Evolutionary conservation across 2,113 vertebrate species (phyloP).

Genomic region (Alligator mississippiensis): DNA sequence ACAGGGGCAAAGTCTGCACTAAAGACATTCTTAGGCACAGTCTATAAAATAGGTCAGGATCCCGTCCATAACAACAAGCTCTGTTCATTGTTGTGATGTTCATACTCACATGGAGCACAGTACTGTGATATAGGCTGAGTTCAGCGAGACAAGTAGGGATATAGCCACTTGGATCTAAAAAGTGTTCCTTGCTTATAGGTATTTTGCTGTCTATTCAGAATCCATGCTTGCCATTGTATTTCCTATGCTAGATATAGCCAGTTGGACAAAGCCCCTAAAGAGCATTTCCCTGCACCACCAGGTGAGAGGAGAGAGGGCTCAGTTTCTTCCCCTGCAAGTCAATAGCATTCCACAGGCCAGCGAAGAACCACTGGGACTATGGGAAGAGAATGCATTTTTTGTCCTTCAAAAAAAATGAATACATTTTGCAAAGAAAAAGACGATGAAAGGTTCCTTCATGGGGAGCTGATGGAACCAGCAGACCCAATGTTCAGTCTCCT

Average conservation of each 20-base stretch:
- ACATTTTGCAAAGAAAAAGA: neutral
- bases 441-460: slow-evolving; percentile 29
- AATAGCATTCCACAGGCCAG: no score
- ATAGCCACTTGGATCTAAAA: neutral
- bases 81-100: neutral
- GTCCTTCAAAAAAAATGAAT: neutral
- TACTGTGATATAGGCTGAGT: rapidly evolving
- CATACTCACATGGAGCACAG: neutral
- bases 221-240: rapidly evolving
- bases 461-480: neutral
- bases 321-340: neutral
- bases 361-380: no score
- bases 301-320: rapidly evolving
- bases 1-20: neutral
- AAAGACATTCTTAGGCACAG: neutral
- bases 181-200: rapidly evolving
- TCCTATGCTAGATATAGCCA: neutral
- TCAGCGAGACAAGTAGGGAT: neutral
- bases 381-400: neutral
- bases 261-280: neutral
- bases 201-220: neutral
- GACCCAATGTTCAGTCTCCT: neutral
- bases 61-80: no score
- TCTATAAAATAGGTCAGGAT: neutral
- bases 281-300: no score